Evolutionary conservation across 2,113 vertebrate species (phyloP), one percentile per base, ranked within the genome.

Genomic region (Ceuthmochares aereus): DNA sequence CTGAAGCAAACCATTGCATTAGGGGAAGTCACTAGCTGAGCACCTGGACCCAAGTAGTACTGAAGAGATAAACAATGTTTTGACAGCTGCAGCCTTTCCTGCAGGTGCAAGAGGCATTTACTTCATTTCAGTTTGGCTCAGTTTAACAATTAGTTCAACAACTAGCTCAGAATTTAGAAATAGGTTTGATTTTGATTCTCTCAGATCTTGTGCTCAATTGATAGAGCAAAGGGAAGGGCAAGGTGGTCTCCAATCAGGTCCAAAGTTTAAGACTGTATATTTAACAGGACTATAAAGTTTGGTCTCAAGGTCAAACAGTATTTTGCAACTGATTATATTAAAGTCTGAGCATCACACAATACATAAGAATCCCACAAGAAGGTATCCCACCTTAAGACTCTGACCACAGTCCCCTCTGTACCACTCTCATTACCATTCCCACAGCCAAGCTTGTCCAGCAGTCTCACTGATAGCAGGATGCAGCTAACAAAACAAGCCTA

Each of bases 51-150:
- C 22, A 13, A 59, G 52, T 36, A 74, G 67, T 14, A 29, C 59
- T 14, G 7, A 83, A 92, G 59, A 74, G 69, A 89, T 64, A 91
- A 97, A 95, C 91, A 93, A 87, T 64, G 5, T 59, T 59, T 40
- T 78, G 72, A 90, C 80, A 96, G 81, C 94, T 93, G 95, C 77
- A 96, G 89, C 29, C 26, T 92, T 49, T 78, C 76, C 81, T 73
- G 89, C 95, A 97, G 93, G 93, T 95, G 94, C 93, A 91, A 64
- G 32, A 78, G 51, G 34, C 58, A 79, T 78, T 89, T 26, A 55
- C 34, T 49, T 58, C 66, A 55, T 10, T 62, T 43, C 84, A 69
- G 49, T 70, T 42, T n/a, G 59, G 36, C 45, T 89, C 72, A 10
- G 15, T 40, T 92, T 56, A 85, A 90, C 59, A 23, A 18, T 70